phyloP scores from a whole-genome alignment of 2,113 vertebrate species.

The Pandion haliaetus region DNA sequence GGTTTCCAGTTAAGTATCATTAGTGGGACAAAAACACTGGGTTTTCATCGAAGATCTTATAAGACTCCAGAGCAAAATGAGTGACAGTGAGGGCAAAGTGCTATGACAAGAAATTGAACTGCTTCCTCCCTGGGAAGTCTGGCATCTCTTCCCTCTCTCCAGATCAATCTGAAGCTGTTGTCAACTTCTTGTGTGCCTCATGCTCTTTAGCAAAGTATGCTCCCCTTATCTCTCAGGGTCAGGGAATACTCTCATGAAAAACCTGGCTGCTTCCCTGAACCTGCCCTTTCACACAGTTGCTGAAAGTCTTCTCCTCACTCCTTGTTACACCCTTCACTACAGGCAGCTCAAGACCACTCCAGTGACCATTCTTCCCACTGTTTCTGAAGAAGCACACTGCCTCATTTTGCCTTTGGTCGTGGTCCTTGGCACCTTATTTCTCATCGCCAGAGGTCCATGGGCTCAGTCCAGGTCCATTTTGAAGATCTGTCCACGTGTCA shows the following conservation, averaged over 20 bases:
- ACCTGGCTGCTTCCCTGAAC: not conserved
- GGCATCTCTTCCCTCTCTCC: not conserved
- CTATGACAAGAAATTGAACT: not conserved
- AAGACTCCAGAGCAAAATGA: not conserved
- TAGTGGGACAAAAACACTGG: constrained; percentile 11
- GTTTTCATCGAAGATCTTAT: not conserved
- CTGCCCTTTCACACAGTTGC: not conserved
- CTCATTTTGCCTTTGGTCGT: not conserved
- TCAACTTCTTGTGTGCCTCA: not conserved
- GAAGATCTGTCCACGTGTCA: not conserved
- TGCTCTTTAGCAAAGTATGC: not conserved
- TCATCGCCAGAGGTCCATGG: not conserved
- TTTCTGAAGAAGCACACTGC: not conserved
- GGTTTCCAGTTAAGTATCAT: constrained; percentile 47
- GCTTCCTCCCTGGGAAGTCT: not conserved
- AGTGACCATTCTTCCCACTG: not conserved
- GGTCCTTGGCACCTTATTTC: not conserved
- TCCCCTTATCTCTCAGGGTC: no score
- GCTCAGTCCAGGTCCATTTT: not conserved
- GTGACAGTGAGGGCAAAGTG: constrained; percentile 2
- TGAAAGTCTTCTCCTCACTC: not conserved
- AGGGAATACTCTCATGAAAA: not conserved
- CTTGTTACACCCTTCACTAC: not conserved
- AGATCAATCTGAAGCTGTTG: not conserved
- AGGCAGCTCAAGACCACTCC: not conserved